A percentile compares a stretch with the other conserved stretches of the same genome.
These are phyloP conservation scores for Cephus sareptanus DNA, from an alignment of 2,888 invertebrate genomes.

Conservation along the genomic window DNA sequence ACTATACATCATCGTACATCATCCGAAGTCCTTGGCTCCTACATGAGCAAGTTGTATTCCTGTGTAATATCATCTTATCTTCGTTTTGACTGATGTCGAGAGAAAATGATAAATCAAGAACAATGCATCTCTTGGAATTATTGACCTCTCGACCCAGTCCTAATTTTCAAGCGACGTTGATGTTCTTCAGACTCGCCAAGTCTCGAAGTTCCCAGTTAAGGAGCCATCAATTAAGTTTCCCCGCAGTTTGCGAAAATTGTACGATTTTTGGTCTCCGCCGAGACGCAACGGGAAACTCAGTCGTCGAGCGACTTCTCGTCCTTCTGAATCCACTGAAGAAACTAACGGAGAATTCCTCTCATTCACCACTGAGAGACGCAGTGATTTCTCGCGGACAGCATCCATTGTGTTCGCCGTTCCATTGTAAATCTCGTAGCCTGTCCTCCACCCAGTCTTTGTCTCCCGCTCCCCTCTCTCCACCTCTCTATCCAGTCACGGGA, in stretches of 20 bases:
- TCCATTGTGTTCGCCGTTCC: slow-evolving; percentile 24
- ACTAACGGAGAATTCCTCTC: neutral
- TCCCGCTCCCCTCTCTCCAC: slow-evolving; percentile 4
- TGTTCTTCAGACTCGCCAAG: neutral
- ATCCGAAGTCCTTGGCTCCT: neutral
- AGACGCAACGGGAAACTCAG: neutral
- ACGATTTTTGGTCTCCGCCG: neutral
- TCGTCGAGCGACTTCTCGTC: neutral
- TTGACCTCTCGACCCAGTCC: neutral
- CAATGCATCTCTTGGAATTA: neutral
- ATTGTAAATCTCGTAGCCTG: slow-evolving; percentile 17
- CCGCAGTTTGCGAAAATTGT: neutral
- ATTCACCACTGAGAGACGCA: slow-evolving; percentile 15
- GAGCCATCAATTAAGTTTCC: neutral
- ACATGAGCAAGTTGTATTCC: neutral
- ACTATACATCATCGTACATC: slow-evolving; percentile 16
- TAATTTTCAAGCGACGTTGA: neutral
- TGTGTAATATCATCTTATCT: neutral
- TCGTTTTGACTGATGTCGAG: neutral
- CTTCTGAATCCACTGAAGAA: neutral
- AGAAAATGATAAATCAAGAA: neutral
- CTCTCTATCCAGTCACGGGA: neutral
- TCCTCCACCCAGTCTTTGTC: slow-evolving; percentile 10
- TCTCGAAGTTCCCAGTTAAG: neutral
- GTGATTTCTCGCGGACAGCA: slow-evolving; percentile 28